Base-by-base conservation (phyloP, 1,140 invertebrate species). In the Zelostemma sp. region DNA sequence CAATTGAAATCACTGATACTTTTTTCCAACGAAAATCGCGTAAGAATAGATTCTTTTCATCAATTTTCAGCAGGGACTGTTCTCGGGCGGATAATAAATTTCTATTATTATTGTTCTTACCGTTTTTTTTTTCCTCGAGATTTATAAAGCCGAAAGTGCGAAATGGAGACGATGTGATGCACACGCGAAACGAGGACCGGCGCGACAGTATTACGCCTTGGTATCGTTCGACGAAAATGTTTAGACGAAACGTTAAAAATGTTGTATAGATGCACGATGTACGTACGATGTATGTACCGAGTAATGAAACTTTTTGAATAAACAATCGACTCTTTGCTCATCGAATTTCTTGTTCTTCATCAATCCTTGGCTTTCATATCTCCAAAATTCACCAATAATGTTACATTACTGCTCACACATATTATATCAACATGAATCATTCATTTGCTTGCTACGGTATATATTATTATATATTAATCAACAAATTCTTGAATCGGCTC, bases 221-320 rank as follows among this genome's bases (percentile, higher is more conserved):
- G 17, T 11, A 14, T 43, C 5, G 1, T 18, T 43, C 9, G 40
- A 43, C 5, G 15, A 43, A 55, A 46, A 51, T 59, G 21, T 58
- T 48, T 62, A 62, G 48, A 54, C 54, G 62, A 45, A 57, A 65
- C 46, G 51, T 53, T 28, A 60, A 56, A 62, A 46, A 25, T 19
- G 71, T 74, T 78, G 72, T 77, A 77, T 74, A 73, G 68, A 68
- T 66, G 64, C 51, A 15, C 33, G 35, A 59, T 77, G 75, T 77
- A 77, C 65, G 78, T 77, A 79, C 68, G 51, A 79, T 61, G 71
- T 73, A 59, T 67, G 51, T 69, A 54, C 67, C 67, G 58, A 62
- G 63, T 69, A 75, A 73, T 71, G 73, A 70, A 51, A 61, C 63
- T 68, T 74, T 74, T 75, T 69, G 11, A 35, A 35, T 35, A 35